Percentiles rank a stretch among this genome's conserved stretches.
Conservation (phyloP, 2,888 invertebrate genomes). For the Autographa gamma region DNA sequence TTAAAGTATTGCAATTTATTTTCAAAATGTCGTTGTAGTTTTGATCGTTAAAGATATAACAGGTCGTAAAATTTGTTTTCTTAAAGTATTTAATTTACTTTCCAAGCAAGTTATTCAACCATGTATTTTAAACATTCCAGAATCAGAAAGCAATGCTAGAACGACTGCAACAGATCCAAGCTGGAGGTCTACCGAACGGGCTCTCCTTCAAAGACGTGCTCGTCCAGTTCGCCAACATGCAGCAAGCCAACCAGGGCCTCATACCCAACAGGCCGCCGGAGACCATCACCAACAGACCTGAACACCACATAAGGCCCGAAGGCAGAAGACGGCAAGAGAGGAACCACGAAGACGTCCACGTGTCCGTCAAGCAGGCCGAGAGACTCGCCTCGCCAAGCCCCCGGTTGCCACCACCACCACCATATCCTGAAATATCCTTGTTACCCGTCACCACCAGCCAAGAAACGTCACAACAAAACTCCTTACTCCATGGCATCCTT, state of each 20-base stretch:
- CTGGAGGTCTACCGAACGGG: constrained; percentile 81
- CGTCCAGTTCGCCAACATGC: constrained; percentile 92
- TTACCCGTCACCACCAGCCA: constrained; percentile 90
- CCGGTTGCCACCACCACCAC: constrained; percentile 90
- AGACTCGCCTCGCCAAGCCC: constrained; percentile 79
- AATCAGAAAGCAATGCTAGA: constrained; percentile 86
- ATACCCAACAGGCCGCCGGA: constrained; percentile 77
- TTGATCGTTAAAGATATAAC: too few species aligned
- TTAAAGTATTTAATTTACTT: too few species aligned
- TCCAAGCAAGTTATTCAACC: neutral
- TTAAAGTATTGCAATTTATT: neutral
- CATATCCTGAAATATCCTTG: constrained; percentile 94
- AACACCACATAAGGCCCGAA: constrained; percentile 77
- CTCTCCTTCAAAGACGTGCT: constrained; percentile 92
- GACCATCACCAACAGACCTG: constrained; percentile 72
- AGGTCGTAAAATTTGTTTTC: too few species aligned
- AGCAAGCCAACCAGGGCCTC: constrained; percentile 76
- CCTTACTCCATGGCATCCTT: constrained; percentile 93
- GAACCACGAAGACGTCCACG: constrained; percentile 69
- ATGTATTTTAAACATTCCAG: constrained; percentile 65
- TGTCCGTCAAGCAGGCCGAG: constrained; percentile 72
- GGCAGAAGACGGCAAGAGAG: constrained; percentile 68
- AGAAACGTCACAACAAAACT: constrained; percentile 87
- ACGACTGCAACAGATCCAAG: constrained; percentile 85
- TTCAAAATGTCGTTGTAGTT: too few species aligned